phyloP scores from a whole-genome alignment of 2,888 invertebrate genomes.

The Pasiphila rectangulata region DNA sequence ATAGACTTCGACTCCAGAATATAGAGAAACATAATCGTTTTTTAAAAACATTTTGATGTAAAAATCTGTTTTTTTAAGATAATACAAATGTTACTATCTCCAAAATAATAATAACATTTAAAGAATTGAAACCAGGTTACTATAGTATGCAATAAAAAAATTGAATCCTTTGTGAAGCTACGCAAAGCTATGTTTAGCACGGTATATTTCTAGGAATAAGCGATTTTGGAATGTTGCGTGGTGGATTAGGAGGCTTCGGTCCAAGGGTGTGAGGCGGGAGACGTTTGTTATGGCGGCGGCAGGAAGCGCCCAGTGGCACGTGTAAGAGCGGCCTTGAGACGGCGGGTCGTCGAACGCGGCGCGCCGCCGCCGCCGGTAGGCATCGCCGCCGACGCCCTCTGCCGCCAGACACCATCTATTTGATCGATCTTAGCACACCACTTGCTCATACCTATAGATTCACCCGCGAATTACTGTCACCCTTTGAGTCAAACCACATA shows the following conservation, averaged over 20 bases:
- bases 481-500: no score
- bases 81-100: no score
- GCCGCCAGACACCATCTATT: slow-evolving; percentile 52
- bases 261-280: slow-evolving; percentile 56
- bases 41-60: no score
- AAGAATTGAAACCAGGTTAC: not conserved
- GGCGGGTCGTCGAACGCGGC: slow-evolving; percentile 70
- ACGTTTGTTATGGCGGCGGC: slow-evolving; percentile 76
- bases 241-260: slow-evolving; percentile 31
- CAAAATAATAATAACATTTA: not conserved
- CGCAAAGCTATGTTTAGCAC: slow-evolving; percentile 1
- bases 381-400: slow-evolving; percentile 50
- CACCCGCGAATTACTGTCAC: no score
- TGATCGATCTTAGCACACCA: slow-evolving; percentile 12
- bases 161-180: not conserved
- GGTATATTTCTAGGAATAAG: slow-evolving; percentile 34
- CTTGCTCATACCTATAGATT: no score
- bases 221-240: slow-evolving; percentile 35
- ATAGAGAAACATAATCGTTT: no score
- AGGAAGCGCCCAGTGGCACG: slow-evolving; percentile 74
- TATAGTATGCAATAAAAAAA: not conserved
- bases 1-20: not conserved
- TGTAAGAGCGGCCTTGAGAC: slow-evolving; percentile 78
- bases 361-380: slow-evolving; percentile 47
- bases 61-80: no score